Evolutionary conservation across 2,113 vertebrate species (phyloP), one percentile per base, ranked within the genome.

Genomic region (Cranoglanis bouderius): DNA sequence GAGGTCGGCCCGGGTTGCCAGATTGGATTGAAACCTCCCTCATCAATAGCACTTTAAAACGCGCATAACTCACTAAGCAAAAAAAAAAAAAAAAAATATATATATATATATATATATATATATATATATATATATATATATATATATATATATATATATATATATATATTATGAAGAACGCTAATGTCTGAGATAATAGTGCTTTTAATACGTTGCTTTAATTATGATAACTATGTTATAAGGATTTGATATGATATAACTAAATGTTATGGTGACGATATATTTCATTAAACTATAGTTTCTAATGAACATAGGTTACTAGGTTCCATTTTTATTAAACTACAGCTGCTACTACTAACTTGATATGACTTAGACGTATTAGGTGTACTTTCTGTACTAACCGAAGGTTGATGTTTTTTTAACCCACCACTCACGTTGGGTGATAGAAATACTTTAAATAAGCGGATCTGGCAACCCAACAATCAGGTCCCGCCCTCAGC

Each of bases 381-480:
- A 24, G 6, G 19, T 74, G 18, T 40, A 74, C 4, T 51, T n/a
- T 18, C 6, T 55, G 2, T 35, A 35, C 2, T 67, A 67, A 16
- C 6, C 1, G 8, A 38, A 16, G 24, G 57, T 21, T n/a, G n/a
- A n/a, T n/a, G n/a, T n/a, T n/a, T n/a, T n/a, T n/a, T 35, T 49
- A 0, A 3, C 8, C 38, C 0, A 0, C 55, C 0, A 0, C 43
- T 18, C 29, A 1, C 29, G 19, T 24, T 12, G 1, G 9, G 1
- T 3, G 9, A 21, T 24, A 26, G 38, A 35, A 0, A 13, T 1
- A 38, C 6, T 32, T 38, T 12, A 18, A 67, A 12, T 10, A 4
- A 0, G 13, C 49, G 7, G 46, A 84, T 82, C 29, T 85, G 89
- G 87, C 87, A 90, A 86, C 85, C 67, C 49, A 24, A 7, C 43